These are phyloP conservation scores for Aporrectodea caliginosa DNA, from an alignment of 1,140 invertebrate species.

Conservation along the genomic window DNA sequence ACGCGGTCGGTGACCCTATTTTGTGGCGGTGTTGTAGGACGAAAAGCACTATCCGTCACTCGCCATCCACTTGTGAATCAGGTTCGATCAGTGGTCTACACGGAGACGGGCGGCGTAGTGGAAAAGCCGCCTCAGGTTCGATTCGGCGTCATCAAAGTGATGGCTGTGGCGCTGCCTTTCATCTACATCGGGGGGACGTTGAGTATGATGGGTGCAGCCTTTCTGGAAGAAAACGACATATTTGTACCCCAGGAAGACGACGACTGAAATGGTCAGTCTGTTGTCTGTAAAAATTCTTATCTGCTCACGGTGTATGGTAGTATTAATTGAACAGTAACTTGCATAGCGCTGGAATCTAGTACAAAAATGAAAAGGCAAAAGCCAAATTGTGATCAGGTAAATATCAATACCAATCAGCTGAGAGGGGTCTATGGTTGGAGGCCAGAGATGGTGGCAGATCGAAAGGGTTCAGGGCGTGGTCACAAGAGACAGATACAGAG, in stretches of 20 bases:
- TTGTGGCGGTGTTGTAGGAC: neutral
- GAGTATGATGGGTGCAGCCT: conserved; percentile 88
- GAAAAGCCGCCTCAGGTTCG: conserved; percentile 70
- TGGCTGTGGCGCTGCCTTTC: conserved; percentile 51
- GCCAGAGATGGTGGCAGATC: too few relatives aligned
- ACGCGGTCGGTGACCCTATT: neutral
- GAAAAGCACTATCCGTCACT: neutral
- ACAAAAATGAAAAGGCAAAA: too few relatives aligned
- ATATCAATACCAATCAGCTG: too few relatives aligned
- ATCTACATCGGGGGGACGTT: conserved; percentile 81
- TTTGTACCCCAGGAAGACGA: conserved; percentile 96
- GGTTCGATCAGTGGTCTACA: conserved; percentile 36
- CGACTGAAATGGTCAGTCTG: too few relatives aligned
- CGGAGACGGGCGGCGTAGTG: conserved; percentile 68
- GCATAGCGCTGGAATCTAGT: too few relatives aligned
- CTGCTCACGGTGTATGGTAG: too few relatives aligned
- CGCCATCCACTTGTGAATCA: neutral
- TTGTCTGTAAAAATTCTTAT: too few relatives aligned
- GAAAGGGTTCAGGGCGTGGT: too few relatives aligned
- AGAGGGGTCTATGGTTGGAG: too few relatives aligned
- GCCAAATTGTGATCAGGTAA: too few relatives aligned
- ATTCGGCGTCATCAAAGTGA: conserved; percentile 70
- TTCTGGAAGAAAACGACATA: conserved; percentile 94
- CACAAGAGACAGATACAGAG: too few relatives aligned
- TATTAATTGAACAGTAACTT: too few relatives aligned